These are phyloP conservation scores for Nettapus auritus DNA, from an alignment of 2,113 vertebrate species.

Conservation along the genomic window DNA sequence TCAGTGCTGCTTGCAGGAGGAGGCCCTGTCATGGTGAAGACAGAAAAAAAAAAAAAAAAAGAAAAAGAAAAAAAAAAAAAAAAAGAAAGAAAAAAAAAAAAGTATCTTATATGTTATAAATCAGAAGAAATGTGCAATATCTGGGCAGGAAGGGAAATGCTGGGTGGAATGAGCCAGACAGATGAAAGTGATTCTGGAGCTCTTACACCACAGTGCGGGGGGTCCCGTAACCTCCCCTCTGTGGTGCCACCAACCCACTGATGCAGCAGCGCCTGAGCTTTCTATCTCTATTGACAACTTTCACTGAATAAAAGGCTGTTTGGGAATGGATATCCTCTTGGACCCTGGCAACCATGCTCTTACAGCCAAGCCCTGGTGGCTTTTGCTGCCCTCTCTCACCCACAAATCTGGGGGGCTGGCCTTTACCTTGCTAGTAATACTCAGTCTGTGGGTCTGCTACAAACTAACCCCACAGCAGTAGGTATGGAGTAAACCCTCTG, in stretches of 20 bases:
- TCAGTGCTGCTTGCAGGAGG: background rate
- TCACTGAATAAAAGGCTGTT: background rate
- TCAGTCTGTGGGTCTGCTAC: background rate
- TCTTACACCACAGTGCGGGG: too few species aligned
- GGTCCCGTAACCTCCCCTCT: background rate
- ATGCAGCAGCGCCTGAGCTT: background rate
- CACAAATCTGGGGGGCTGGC: background rate
- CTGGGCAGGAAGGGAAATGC: background rate
- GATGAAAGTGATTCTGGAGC: background rate
- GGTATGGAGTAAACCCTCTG: background rate
- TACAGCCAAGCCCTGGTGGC: background rate
- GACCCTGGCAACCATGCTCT: background rate
- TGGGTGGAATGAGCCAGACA: background rate
- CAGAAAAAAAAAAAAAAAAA: too few species aligned
- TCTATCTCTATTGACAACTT: background rate
- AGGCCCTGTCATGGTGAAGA: background rate
- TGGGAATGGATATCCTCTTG: background rate
- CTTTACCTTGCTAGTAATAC: background rate
- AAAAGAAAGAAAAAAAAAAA: background rate
- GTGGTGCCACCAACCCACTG: background rate
- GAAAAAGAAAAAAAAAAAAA: background rate
- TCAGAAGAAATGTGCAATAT: background rate
- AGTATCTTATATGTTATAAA: background rate
- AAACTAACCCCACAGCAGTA: background rate
- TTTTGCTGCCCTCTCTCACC: background rate